Base-by-base conservation (phyloP, 2,797 vertebrate genomes). In the Corythornis leucogaster region DNA sequence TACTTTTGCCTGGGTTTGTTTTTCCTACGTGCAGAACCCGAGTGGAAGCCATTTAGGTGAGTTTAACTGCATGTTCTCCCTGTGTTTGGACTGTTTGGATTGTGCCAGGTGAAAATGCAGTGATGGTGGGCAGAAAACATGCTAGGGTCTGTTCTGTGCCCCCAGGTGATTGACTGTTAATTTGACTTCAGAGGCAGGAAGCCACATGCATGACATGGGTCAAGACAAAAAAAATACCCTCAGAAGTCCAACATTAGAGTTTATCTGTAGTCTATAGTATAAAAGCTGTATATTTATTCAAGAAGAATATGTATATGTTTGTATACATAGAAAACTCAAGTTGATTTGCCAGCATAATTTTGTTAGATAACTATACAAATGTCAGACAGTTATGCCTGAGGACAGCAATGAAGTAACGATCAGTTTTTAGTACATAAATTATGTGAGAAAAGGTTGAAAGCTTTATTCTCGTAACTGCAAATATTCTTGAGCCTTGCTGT, bases 31-130 rank as follows among this genome's bases (percentile, higher is more conserved):
- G 30, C 35, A 91, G 51, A 62, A 45, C 3, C 11, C 3, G 3
- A 55, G 42, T 4, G 6, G 43, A 75, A 24, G 3, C 11, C 30
- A 5, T 58, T 63, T 8, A 12, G 15, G 4, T 1, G 11, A 85
- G 70, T 51, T 31, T 67, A 46, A 18, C 5, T 26, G 7, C 0
- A 1, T 2, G 3, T 33, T 43, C 12, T 81, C 17, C 8, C 21
- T 11, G 4, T 25, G 7, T 35, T 15, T n/a, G 9, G 5, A 5
- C n/a, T 73, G 25, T 6, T 30, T 0, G 0, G 13, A 2, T 25
- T 31, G 54, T 51, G 16, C 18, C 14, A 38, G 38, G 31, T 61
- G 30, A 28, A 21, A 77, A 43, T 31, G 26, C 12, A 40, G 12
- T 45, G 28, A 15, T 10, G 50, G 20, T 35, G 20, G 25, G 15